Conservation (phyloP, 2,888 invertebrate species). For the Stictocephala bisonia region DNA sequence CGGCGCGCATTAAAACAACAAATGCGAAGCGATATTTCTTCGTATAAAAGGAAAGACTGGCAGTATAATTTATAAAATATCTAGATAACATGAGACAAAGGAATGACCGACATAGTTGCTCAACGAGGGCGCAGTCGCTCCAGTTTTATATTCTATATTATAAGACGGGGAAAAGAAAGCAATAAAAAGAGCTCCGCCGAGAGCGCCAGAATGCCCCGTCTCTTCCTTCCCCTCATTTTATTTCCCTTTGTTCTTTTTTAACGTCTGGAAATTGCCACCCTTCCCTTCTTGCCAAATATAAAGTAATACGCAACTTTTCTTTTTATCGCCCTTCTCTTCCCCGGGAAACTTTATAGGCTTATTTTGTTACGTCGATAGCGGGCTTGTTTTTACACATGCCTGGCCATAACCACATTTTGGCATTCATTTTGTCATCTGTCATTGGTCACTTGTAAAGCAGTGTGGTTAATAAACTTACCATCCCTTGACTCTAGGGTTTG, state of each 20-base stretch:
- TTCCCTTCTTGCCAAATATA: constrained; percentile 33
- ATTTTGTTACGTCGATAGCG: constrained; percentile 17
- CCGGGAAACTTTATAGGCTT: constrained; percentile 5
- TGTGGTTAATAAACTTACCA: no score
- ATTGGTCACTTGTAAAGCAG: no score
- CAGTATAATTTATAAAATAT: constrained; percentile 42
- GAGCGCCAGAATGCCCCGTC: constrained; percentile 23
- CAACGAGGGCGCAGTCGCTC: constrained; percentile 21
- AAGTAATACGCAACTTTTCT: constrained; percentile 48
- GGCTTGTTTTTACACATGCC: background rate
- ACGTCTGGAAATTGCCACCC: constrained; percentile 54
- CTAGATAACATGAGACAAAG: constrained; percentile 40
- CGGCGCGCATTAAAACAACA: constrained; percentile 40
- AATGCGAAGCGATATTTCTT: constrained; percentile 40
- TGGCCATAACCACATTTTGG: no score
- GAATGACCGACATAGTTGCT: constrained; percentile 44
- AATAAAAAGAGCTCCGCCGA: constrained; percentile 45
- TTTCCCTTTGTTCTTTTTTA: constrained; percentile 57
- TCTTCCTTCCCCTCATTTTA: constrained; percentile 51
- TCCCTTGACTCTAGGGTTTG: no score
- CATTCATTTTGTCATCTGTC: no score
- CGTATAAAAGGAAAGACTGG: constrained; percentile 40
- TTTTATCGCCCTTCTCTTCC: constrained; percentile 24
- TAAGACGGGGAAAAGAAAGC: constrained; percentile 51
- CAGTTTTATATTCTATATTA: constrained; percentile 57